Evolutionary conservation across 2,113 vertebrate genomes (phyloP), one percentile per base, ranked within the genome.

Genomic region (Trichomycterus rosablanca): DNA sequence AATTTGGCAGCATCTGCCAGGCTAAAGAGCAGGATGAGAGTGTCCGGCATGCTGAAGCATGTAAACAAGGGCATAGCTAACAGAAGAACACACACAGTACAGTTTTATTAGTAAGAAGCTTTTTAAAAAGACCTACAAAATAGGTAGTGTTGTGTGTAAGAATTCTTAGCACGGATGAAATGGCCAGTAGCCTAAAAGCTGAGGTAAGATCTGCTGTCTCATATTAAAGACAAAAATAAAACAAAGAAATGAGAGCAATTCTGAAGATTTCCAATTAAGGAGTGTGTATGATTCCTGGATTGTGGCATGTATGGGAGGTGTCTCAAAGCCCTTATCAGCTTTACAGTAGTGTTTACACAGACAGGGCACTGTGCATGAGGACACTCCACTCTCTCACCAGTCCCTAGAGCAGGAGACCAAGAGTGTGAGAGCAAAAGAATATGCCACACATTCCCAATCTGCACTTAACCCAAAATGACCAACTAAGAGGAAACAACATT

Each of bases 181-280:
- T 3, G 7, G 11, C 14, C 22, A 50, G 19, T 20, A 35, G 15
- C 10, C 4, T 10, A 55, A 28, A 46, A 11, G 14, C 10, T 37
- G 32, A 42, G 22, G 4, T 7, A 30, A n/a, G n/a, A n/a, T n/a
- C n/a, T n/a, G n/a, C n/a, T n/a, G n/a, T n/a, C n/a, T n/a, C n/a
- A n/a, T n/a, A n/a, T 50, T 7, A 46, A 7, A 63, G 12, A 1
- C 2, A 30, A n/a, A 16, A 44, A 40, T 14, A 49, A 59, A 48
- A 7, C 4, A 28, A 16, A 7, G 30, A 9, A 61, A 30, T 24
- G 9, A 40, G 6, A 24, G 15, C 18, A 53, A 39, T 52, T 67
- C 51, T 68, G 8, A n/a, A 68, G 44, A 68, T 73, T 68, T 69
- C 71, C 71, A 68, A 73, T 73, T 58, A 69, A 73, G 61, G 71